These are phyloP conservation scores for Spatula versicolor DNA, from an alignment of 2,797 vertebrate species.

Conservation along the genomic window DNA sequence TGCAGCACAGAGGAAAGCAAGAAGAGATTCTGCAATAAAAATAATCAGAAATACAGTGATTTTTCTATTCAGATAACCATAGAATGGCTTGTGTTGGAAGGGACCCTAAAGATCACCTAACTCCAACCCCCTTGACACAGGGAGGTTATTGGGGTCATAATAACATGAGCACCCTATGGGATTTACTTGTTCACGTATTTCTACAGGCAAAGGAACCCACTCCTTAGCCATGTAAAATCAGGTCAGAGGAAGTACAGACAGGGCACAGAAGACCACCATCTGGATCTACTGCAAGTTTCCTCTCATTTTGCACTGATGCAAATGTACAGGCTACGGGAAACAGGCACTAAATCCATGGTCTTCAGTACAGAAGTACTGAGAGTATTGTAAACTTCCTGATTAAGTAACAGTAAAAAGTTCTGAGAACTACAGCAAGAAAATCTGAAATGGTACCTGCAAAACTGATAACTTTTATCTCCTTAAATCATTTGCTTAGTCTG, in stretches of 20 bases:
- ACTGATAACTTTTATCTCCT: background rate
- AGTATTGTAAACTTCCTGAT: background rate
- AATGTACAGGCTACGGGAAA: background rate
- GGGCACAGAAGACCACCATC: rapidly evolving
- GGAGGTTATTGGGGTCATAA: background rate
- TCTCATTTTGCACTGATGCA: background rate
- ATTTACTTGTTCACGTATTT: background rate
- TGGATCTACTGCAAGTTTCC: background rate
- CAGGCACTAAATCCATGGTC: background rate
- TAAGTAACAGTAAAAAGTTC: background rate
- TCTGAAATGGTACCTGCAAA: background rate
- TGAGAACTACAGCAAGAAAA: background rate
- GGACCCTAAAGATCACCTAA: too few relatives aligned
- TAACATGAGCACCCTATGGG: background rate
- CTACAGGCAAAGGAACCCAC: background rate
- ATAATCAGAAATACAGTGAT: background rate
- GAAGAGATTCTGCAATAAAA: background rate
- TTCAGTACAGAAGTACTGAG: background rate
- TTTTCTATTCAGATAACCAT: background rate
- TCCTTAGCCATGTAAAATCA: background rate
- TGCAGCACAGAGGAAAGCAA: background rate
- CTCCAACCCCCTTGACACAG: too few relatives aligned
- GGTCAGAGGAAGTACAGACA: background rate
- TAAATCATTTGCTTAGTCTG: background rate
- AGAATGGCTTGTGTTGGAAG: too few relatives aligned